phyloP scores from a whole-genome alignment of 2,797 vertebrate genomes.

The Gambelia wislizenii region DNA sequence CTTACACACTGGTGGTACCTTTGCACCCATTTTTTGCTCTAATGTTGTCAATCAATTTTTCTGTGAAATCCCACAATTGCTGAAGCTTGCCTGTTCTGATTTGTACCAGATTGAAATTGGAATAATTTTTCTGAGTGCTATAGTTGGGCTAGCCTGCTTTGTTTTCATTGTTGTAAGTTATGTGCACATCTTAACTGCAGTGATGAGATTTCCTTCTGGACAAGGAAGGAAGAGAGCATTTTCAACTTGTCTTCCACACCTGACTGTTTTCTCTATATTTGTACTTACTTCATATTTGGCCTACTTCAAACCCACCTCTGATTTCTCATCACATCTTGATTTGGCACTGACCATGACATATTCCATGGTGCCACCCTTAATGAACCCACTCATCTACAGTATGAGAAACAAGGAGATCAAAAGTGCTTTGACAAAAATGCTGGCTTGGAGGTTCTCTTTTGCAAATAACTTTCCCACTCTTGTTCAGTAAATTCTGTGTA shows the following conservation, averaged over 20 bases:
- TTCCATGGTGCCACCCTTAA: neutral
- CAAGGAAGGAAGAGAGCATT: slow-evolving; percentile 5
- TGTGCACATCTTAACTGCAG: slow-evolving; percentile 31
- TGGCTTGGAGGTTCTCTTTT: slow-evolving; percentile 31
- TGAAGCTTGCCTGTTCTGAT: too few relatives aligned
- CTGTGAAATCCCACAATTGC: too few relatives aligned
- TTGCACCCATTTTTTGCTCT: neutral
- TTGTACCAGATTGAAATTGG: too few relatives aligned
- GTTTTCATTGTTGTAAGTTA: slow-evolving; percentile 4
- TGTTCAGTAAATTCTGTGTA: neutral
- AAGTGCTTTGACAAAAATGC: neutral
- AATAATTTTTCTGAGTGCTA: too few relatives aligned
- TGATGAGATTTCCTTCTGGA: slow-evolving; percentile 19
- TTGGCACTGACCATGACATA: slow-evolving; percentile 1
- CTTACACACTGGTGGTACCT: neutral
- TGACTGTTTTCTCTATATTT: slow-evolving; percentile 19
- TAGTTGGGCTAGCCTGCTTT: too few relatives aligned
- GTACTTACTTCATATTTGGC: slow-evolving; percentile 34
- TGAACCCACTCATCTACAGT: slow-evolving; percentile 14
- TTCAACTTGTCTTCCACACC: slow-evolving; percentile 10
- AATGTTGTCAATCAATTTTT: too few relatives aligned
- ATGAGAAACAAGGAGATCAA: neutral
- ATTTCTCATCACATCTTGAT: neutral
- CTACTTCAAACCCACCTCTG: slow-evolving; percentile 29
- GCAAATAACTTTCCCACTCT: neutral